Conservation (phyloP, 2,888 invertebrate genomes). For the Tribolium freemani region DNA sequence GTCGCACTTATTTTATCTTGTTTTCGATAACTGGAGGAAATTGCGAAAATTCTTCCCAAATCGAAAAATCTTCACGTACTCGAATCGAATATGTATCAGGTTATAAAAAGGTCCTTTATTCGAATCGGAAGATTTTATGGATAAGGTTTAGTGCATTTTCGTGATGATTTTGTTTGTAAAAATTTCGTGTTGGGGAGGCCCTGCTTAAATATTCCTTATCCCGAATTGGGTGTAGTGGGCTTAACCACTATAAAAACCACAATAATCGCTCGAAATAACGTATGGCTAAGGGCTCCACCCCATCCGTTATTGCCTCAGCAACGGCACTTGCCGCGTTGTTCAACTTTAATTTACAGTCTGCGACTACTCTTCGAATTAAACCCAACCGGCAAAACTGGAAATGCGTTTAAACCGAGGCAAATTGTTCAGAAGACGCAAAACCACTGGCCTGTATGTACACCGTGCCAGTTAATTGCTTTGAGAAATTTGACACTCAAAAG, state of each 20-base stretch:
- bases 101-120: slow-evolving; percentile 53
- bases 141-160: slow-evolving; percentile 53
- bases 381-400: slow-evolving; percentile 43
- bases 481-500: not conserved
- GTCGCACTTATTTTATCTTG: not conserved
- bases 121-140: slow-evolving; percentile 54
- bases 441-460: not conserved
- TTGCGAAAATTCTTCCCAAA: slow-evolving; percentile 13
- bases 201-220: slow-evolving; percentile 28
- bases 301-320: slow-evolving; percentile 49
- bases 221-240: slow-evolving; percentile 49
- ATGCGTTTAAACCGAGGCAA: slow-evolving; percentile 41
- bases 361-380: slow-evolving; percentile 48
- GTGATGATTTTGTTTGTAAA: slow-evolving; percentile 41
- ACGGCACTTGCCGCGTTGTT: slow-evolving; percentile 52
- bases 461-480: not conserved
- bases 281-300: slow-evolving; percentile 53
- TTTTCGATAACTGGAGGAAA: not conserved
- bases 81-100: slow-evolving; percentile 53
- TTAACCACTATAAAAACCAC: slow-evolving; percentile 55
- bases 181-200: not conserved
- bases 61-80: slow-evolving; percentile 50
- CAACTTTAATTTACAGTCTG: slow-evolving; percentile 53
- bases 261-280: slow-evolving; percentile 56
- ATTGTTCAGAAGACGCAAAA: slow-evolving; percentile 47